Evolutionary conservation across 2,888 invertebrate genomes (phyloP), one percentile per base, ranked within the genome.

Genomic region (Ichneumon xanthorius): DNA sequence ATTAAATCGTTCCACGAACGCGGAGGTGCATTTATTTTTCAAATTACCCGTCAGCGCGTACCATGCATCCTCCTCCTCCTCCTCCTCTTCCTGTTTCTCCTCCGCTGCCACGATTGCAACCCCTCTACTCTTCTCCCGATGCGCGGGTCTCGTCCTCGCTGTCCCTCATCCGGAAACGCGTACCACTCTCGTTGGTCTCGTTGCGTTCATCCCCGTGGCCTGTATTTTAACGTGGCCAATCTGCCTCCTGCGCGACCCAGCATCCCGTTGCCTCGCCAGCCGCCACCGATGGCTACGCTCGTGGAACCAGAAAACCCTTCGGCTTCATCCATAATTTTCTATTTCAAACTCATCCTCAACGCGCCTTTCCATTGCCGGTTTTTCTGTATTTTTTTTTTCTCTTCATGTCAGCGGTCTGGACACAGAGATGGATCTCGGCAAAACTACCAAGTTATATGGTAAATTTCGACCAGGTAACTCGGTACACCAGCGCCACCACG

Each of bases 1-100:
- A 85, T 87, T 86, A 85, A 87, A 86, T 86, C 85, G 82, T 86
- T 80, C 68, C 26, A 58, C 68, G 71, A 76, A 58, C 71, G 71
- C 65, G 73, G 55, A 70, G 72, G 65, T 83, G 85, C 82, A 85
- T 87, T 86, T 82, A 82, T 86, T 86, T 87, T 86, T 86, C 72
- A 84, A 87, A 86, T 85, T 87, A 85, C 71, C 84, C 82, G 71
- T 84, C 70, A 83, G 85, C 73, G 68, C 70, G n/a, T 22, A 33
- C 65, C 33, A 73, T 79, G 61, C 79, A 77, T 30, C 71, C 33
- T 16, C 30, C 72, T 50, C 53, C 26, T 58, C 19, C 14, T 33
- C 48, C 50, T 68, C 30, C 30, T 63, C 80, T 71, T 71, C 30
- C 14, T 26, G 30, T 16, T 45, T 22, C 67, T 9, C 53, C 33